Evolutionary conservation across 1,140 invertebrate genomes (phyloP).

Genomic region (Drosophila funebris): DNA sequence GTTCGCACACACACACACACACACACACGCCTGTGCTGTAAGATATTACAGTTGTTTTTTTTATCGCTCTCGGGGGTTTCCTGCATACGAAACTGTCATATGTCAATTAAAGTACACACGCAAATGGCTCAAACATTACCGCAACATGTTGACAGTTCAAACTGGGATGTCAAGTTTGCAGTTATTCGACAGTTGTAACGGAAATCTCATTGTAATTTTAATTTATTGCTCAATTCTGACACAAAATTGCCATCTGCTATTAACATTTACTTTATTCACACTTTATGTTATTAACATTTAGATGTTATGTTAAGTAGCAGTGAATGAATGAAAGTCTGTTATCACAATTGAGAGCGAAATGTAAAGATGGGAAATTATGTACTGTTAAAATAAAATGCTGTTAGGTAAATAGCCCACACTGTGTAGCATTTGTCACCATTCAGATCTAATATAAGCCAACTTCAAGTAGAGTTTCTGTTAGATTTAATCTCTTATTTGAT

Average conservation of each 20-base stretch:
- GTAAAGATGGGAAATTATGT: too few species aligned
- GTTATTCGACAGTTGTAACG: not conserved
- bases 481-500: not conserved
- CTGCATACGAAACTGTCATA: conserved; percentile 47
- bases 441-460: too few species aligned
- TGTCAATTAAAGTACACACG: conserved; percentile 56
- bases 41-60: conserved; percentile 53
- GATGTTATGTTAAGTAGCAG: too few species aligned
- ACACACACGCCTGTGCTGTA: conserved; percentile 28
- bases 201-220: not conserved
- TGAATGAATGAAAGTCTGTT: not conserved
- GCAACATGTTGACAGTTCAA: conserved; percentile 6
- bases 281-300: too few species aligned
- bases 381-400: too few species aligned
- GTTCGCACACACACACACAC: too few species aligned
- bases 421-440: too few species aligned
- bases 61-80: conserved; percentile 53
- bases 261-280: too few species aligned
- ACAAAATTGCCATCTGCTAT: too few species aligned
- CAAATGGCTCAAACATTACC: conserved; percentile 30
- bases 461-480: too few species aligned
- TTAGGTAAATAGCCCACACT: too few species aligned
- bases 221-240: not conserved
- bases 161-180: conserved; percentile 6
- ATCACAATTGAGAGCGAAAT: not conserved